Percentiles rank a stretch among this genome's conserved stretches.
These are phyloP conservation scores for Zaprionus tsacasi DNA, from an alignment of 1,140 invertebrate genomes.

Conservation along the genomic window DNA sequence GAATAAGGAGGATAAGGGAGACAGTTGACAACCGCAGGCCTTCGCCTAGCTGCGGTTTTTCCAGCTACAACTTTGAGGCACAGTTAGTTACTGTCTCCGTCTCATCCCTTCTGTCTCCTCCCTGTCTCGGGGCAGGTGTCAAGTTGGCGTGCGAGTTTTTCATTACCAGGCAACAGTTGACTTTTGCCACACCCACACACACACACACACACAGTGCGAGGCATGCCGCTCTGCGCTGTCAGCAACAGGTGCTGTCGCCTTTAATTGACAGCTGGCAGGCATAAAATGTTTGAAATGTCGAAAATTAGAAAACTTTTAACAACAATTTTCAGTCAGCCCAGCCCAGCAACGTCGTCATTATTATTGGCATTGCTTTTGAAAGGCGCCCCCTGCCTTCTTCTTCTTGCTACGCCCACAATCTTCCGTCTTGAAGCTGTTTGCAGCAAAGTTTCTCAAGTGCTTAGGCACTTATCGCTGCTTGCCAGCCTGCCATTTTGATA, in stretches of 20 bases:
- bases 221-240: constrained; percentile 41
- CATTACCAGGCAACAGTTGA: constrained; percentile 52
- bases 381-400: constrained; percentile 1
- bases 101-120: neutral
- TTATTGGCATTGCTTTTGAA: constrained; percentile 62
- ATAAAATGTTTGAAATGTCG: constrained; percentile 80
- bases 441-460: constrained; percentile 70
- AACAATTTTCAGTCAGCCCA: constrained; percentile 50
- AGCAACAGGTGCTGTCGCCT: constrained; percentile 77
- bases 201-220: neutral
- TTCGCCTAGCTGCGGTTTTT: constrained; percentile 44
- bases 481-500: constrained; percentile 70
- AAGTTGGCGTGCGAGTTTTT: constrained; percentile 69
- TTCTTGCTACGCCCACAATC: neutral
- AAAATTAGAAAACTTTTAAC: constrained; percentile 83
- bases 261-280: constrained; percentile 81
- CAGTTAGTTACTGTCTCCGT: constrained; percentile 1
- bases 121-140: constrained; percentile 58
- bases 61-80: constrained; percentile 37
- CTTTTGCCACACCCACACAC: constrained; percentile 7
- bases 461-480: constrained; percentile 75
- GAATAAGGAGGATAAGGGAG: neutral
- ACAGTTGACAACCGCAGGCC: constrained; percentile 28
- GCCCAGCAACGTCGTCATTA: constrained; percentile 54
- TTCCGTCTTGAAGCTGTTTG: constrained; percentile 4